Conservation (phyloP, 2,113 vertebrate species). For the Dermatemys mawii region DNA sequence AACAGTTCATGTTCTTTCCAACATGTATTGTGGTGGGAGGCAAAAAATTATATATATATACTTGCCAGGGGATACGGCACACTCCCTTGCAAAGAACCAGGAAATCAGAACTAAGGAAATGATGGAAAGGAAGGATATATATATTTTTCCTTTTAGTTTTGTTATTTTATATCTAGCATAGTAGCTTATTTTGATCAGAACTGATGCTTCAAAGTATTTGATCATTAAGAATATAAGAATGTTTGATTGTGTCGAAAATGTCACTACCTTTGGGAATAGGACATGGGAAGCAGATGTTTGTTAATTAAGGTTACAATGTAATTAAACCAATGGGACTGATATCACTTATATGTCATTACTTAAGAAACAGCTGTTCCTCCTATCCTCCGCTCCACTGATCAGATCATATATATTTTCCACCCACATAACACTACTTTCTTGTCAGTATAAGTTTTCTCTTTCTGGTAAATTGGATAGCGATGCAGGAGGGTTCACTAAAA, state of each 20-base stretch:
- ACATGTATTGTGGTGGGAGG: background rate
- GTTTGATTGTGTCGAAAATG: slow-evolving; percentile 33
- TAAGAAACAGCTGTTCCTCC: slow-evolving; percentile 54
- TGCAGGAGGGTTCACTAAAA: background rate
- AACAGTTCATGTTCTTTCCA: background rate
- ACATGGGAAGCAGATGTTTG: slow-evolving; percentile 63
- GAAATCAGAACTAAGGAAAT: background rate
- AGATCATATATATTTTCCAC: background rate
- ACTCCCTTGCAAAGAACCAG: background rate
- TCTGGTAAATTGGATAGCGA: background rate
- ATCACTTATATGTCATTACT: slow-evolving; percentile 39
- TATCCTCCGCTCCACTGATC: background rate
- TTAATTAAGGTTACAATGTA: slow-evolving; percentile 59
- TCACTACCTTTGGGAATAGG: slow-evolving; percentile 50
- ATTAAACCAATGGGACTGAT: slow-evolving; percentile 60
- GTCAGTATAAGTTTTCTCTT: background rate
- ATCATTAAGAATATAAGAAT: background rate
- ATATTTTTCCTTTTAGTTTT: background rate
- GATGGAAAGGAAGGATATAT: background rate
- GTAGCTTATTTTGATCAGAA: background rate
- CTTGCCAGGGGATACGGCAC: background rate
- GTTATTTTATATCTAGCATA: background rate
- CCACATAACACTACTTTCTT: background rate
- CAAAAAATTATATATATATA: background rate
- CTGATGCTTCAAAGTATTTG: background rate